Conservation (phyloP, 2,888 invertebrate species). For the Aphrophora alni region DNA sequence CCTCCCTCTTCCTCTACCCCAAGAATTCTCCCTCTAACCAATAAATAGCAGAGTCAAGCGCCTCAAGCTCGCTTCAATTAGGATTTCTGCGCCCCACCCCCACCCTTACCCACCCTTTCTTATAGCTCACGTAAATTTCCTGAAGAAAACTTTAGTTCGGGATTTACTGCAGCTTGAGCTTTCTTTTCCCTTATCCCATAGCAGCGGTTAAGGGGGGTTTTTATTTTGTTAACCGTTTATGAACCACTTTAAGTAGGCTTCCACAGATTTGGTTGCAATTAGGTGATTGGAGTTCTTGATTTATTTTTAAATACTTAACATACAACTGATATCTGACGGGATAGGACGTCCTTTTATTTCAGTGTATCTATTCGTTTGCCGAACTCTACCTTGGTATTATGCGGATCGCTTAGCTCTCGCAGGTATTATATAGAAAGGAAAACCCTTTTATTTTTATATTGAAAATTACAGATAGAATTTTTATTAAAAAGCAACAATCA, state of each 20-base stretch:
- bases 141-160: not conserved
- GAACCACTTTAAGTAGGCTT: not conserved
- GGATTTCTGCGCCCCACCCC: conserved; percentile 34
- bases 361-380: too few species aligned
- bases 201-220: not conserved
- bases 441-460: too few species aligned
- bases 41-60: conserved; percentile 38
- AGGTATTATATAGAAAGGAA: too few species aligned
- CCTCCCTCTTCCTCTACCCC: not conserved
- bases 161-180: not conserved
- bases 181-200: conserved; percentile 1
- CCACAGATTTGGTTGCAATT: not conserved
- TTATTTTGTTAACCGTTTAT: not conserved
- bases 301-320: too few species aligned
- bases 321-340: too few species aligned
- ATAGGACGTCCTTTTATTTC: too few species aligned
- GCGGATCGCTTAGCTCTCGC: too few species aligned
- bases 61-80: conserved; percentile 35
- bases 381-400: too few species aligned
- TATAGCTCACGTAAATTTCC: conserved; percentile 9
- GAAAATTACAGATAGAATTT: too few species aligned
- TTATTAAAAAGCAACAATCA: too few species aligned
- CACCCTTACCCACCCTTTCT: not conserved
- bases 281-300: too few species aligned
- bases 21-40: conserved; percentile 27